Percentiles rank a stretch among this genome's conserved stretches.
phyloP scores from a whole-genome alignment of 2,797 vertebrate genomes.

The Tokudaia muenninki region DNA sequence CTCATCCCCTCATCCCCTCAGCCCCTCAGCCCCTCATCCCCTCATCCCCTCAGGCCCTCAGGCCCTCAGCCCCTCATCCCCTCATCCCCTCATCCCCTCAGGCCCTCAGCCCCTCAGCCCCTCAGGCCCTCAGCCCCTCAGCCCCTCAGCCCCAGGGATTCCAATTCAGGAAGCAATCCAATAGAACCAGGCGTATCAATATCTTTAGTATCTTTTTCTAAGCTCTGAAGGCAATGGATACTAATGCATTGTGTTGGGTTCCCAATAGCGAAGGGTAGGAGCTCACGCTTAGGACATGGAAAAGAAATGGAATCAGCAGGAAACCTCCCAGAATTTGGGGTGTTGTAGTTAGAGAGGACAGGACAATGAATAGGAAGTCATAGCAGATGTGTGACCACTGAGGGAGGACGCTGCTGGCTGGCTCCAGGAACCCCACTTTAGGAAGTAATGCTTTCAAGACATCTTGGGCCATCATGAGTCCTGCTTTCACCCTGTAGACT shows the following conservation, averaged over 20 bases:
- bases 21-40: accelerated
- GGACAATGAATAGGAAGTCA: not conserved
- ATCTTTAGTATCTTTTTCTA: not conserved
- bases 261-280: not conserved
- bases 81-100: too few relatives aligned
- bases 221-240: not conserved
- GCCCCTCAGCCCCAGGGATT: not conserved
- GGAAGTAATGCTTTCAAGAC: not conserved
- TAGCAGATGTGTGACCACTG: not conserved
- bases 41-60: too few relatives aligned
- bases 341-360: not conserved
- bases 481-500: not conserved
- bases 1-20: too few relatives aligned
- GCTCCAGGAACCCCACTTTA: not conserved
- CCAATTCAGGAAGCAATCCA: not conserved
- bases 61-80: accelerated
- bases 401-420: not conserved
- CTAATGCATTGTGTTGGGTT: not conserved
- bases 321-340: not conserved
- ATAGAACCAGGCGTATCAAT: not conserved
- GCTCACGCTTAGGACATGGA: not conserved
- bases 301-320: not conserved
- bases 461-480: not conserved
- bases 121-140: too few relatives aligned
- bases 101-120: accelerated